Conservation (phyloP, 1,140 invertebrate genomes). For the Drosophila yakuba region DNA sequence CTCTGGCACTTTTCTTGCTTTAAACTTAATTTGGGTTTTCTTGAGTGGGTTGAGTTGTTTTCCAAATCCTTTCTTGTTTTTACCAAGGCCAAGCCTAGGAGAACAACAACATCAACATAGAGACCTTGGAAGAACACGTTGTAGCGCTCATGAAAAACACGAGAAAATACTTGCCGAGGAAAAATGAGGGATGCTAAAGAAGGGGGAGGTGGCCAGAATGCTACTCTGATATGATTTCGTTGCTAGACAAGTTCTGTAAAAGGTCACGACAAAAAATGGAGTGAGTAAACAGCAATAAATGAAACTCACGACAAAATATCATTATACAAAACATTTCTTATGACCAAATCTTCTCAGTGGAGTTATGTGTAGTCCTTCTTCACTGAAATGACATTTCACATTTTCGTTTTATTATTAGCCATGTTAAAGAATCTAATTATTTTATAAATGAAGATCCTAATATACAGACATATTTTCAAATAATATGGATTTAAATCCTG, state of each 20-base stretch:
- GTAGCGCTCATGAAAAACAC: conserved; percentile 37
- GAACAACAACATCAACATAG: conserved; percentile 15
- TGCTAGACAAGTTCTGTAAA: conserved; percentile 48
- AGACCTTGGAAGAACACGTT: conserved; percentile 23
- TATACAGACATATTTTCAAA: too few species aligned
- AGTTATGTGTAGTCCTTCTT: not conserved
- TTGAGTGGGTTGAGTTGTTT: conserved; percentile 18
- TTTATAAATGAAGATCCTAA: too few species aligned
- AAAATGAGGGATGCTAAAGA: not conserved
- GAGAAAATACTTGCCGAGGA: conserved; percentile 34
- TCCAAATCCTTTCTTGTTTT: conserved; percentile 20
- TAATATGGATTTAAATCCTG: too few species aligned
- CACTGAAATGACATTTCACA: too few species aligned
- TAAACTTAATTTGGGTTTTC: conserved; percentile 24
- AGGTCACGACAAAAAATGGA: conserved; percentile 10
- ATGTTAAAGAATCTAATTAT: too few species aligned
- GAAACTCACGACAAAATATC: too few species aligned
- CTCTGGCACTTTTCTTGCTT: not conserved
- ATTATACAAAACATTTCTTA: too few species aligned
- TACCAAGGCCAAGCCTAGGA: conserved; percentile 27
- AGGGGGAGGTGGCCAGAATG: conserved; percentile 45
- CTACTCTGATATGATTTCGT: conserved; percentile 69
- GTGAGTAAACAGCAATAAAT: not conserved
- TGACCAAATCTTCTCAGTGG: too few species aligned
- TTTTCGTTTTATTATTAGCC: too few species aligned